Base-by-base conservation (phyloP, 2,888 invertebrate genomes). In the Drosophila meridiana region DNA sequence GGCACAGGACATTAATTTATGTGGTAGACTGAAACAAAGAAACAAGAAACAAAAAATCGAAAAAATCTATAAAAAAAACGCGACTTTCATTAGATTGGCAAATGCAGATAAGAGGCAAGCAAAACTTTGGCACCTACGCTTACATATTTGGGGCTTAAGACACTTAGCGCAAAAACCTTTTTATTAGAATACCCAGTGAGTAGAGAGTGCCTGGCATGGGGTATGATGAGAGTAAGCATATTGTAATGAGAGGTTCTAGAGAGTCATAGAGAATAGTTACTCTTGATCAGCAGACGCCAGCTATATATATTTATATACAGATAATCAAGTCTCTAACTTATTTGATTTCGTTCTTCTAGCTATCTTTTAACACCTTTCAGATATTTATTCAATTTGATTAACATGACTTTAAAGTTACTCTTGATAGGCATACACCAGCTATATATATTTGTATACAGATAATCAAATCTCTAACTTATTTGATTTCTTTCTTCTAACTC, bases 1-100 rank as follows among this genome's bases (percentile, higher is more conserved):
- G 74, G 55, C 71, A 64, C 50, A 68, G 56, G 63, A 76, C 84
- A 89, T 84, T 83, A 86, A 84, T 89, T 84, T 84, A 68, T 83
- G 79, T 81, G 87, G 83, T 69, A 60, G 52, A 42, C n/a, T n/a
- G 7, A 47, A 53, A 36, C 6, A 5, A 30, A 61, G 55, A 59
- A 63, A 30, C 40, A n/a, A 34, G 30, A 48, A 34, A 40, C 1
- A 26, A 26, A 6, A 36, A 58, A 40, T 34, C n/a, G 14, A 4
- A 20, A 55, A 28, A 40, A n/a, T 14, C 28, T 42, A 26, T 42
- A 30, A 20, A 20, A 20, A 20, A 20, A 32, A 42, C 64, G 56
- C 70, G 70, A 70, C 50, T 56, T 59, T 79, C 62, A 66, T 75
- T 66, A 66, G 64, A 73, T 72, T 68, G 78, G 61, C 36, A 48